Evolutionary conservation across 2,113 vertebrate genomes (phyloP), one percentile per base, ranked within the genome.

Genomic region (Ascaphus truei): DNA sequence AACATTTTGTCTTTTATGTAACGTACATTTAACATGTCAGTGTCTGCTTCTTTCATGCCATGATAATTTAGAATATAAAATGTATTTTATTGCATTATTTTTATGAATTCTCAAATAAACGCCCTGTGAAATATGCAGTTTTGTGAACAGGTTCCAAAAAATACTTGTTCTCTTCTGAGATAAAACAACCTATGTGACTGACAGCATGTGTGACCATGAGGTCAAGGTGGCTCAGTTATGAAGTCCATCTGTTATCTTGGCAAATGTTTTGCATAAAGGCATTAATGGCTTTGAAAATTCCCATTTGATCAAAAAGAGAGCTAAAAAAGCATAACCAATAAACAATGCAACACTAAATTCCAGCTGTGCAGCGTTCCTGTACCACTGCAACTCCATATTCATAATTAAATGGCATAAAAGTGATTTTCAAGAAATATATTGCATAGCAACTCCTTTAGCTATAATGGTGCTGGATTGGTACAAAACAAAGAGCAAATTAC

Each of bases 191-290:
- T 58, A 59, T 75, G 58, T 77, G 72, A 76, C 60, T 77, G 75
- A 69, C 51, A 68, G 66, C 16, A 4, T 30, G 61, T 75, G 73
- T 73, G 74, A 73, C 72, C 50, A 1, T 30, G 75, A 85, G 79
- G 79, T 81, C 76, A 85, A 77, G 45, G 73, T 77, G 78, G 52
- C 59, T 75, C 55, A 43, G 76, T 79, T 73, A 76, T 80, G 81
- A 74, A 13, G 20, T 22, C 53, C 84, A 64, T 80, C 79, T 81
- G 56, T 77, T 81, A 7, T 39, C 67, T 79, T 73, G 75, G 66
- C 73, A 74, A 76, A 74, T 62, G 43, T 80, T 73, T 69, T 63
- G 63, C 36, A 53, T 53, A 45, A 11, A 8, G 77, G 66, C 31
- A 63, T 78, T 76, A 75, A 18, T 63, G 29, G 63, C 16, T 16